Evolutionary conservation across 2,113 vertebrate species (phyloP), one percentile per base, ranked within the genome.

Genomic region (Podarcis raffonei): DNA sequence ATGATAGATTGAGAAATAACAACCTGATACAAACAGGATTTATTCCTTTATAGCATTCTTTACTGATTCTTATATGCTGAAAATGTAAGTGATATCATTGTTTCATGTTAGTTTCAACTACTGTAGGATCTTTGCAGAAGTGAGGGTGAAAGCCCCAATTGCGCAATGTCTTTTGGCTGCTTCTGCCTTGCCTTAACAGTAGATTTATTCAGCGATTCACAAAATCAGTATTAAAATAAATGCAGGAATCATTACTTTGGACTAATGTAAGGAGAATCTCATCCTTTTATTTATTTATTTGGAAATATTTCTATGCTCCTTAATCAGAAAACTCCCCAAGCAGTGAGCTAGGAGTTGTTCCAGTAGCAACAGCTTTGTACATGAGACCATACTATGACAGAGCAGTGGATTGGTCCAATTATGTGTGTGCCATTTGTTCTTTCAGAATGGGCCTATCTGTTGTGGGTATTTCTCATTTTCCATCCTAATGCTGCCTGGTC

Each of bases 1-100:
- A 92, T 92, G 94, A 93, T 84, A 92, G 92, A 83, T 84, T 87
- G 90, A 89, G 86, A 88, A 95, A 95, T 84, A 76, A 94, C 88
- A 85, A 13, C 25, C 48, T 96, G 89, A 86, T 62, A 68, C 92
- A 93, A 92, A 57, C 83, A 90, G 53, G 80, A 92, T 53, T 91
- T 87, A 85, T 91, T 91, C 90, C 85, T 81, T 88, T 91, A 68
- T 79, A 87, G 39, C 48, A 82, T 81, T 83, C 87, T 65, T 79
- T 48, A 89, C 82, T 78, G 81, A 84, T 88, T 86, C 77, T 90
- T 75, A 83, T 65, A 79, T 91, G 30, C 74, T 71, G 30, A 15
- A 92, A 90, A 74, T 27, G 75, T 86, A 87, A 42, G 35, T 53
- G 32, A 77, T 68, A 83, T 9, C 22, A 83, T 16, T 81, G 85